These are phyloP conservation scores for Folsomia candida DNA, from an alignment of 2,888 invertebrate species.

Conservation along the genomic window DNA sequence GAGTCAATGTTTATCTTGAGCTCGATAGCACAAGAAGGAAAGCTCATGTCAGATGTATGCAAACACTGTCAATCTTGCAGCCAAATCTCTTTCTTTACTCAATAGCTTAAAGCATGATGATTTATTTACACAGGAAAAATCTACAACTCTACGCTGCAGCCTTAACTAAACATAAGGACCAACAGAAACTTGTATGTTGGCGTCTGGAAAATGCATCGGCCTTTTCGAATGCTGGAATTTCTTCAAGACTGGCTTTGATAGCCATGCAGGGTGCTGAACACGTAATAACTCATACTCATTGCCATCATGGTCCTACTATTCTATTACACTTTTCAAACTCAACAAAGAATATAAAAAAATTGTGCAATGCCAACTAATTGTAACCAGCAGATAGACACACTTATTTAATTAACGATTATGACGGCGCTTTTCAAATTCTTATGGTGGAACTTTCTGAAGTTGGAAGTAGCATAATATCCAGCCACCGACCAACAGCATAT, in stretches of 20 bases:
- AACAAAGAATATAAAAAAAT: no score
- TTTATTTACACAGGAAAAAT: neutral
- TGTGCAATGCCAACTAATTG: no score
- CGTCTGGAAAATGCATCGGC: neutral
- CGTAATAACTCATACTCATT: neutral
- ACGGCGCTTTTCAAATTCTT: no score
- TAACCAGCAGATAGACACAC: no score
- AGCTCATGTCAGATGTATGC: neutral
- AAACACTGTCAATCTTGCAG: neutral
- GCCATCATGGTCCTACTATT: no score
- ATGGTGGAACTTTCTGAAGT: no score
- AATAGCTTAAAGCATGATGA: neutral
- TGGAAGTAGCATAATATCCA: no score
- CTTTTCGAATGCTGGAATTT: neutral
- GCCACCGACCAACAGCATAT: no score
- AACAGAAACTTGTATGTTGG: neutral
- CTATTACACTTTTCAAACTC: no score
- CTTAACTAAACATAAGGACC: neutral
- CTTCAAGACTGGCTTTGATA: neutral
- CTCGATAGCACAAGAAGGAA: neutral
- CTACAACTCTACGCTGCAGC: neutral
- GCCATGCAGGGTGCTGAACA: neutral
- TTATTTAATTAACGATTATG: no score
- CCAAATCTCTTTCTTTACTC: neutral
- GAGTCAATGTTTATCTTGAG: no score